A percentile compares a stretch with the other conserved stretches of the same genome.
phyloP scores from a whole-genome alignment of 2,113 vertebrate species.

The Hipposideros armiger region DNA sequence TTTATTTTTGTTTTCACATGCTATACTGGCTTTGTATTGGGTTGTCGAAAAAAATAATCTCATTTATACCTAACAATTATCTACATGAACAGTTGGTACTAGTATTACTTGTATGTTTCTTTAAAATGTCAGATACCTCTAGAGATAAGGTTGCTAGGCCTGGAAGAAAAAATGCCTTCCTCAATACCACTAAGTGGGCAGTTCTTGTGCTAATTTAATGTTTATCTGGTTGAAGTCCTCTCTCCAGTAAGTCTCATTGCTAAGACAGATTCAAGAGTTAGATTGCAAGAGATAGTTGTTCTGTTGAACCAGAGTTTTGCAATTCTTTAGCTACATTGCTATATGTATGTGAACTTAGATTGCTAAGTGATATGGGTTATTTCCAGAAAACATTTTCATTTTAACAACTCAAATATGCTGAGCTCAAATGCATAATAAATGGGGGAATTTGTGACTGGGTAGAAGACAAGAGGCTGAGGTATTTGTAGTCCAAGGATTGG shows the following conservation, averaged over 20 bases:
- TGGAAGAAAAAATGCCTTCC: background rate
- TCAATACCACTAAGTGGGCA: background rate
- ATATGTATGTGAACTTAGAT: background rate
- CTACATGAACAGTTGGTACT: background rate
- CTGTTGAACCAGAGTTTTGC: background rate
- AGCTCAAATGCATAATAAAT: slow-evolving; percentile 1
- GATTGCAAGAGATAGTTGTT: background rate
- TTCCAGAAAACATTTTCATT: slow-evolving; percentile 54
- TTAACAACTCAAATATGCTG: slow-evolving; percentile 26
- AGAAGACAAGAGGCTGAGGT: background rate
- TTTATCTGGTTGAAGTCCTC: background rate
- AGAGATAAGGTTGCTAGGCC: background rate
- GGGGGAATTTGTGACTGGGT: background rate
- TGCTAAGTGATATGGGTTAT: background rate
- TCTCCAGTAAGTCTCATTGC: slow-evolving; percentile 6
- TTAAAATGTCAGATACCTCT: slow-evolving; percentile 27
- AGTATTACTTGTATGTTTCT: background rate
- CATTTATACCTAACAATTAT: background rate
- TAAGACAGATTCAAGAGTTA: slow-evolving; percentile 26
- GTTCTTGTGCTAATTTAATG: slow-evolving; percentile 28
- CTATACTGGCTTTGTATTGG: background rate
- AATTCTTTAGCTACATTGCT: background rate
- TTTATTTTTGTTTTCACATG: background rate
- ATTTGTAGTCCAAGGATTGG: background rate
- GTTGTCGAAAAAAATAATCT: background rate